Evolutionary conservation across 1,140 invertebrate genomes (phyloP), one percentile per base, ranked within the genome.

Genomic region (Triops longicaudatus): DNA sequence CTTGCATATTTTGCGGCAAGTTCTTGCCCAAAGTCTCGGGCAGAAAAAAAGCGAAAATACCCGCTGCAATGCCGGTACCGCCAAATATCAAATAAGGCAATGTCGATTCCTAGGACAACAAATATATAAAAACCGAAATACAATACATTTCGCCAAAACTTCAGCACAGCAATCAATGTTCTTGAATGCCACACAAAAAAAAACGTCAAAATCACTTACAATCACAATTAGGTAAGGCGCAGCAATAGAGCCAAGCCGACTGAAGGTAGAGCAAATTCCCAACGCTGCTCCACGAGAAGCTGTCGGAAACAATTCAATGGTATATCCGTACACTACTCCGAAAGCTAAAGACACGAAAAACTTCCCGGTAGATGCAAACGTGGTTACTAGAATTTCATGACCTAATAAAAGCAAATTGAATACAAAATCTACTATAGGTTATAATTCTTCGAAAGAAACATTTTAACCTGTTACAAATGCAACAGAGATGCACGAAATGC

Each of bases 341-440:
- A 85, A 86, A 1, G 83, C 80, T 9, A 82, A 82, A 10, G 83
- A 84, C 73, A 85, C 82, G 76, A 81, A 83, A 79, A 85, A 84
- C 77, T 85, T 85, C n/a, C 85, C 85, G 37, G 82, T 74, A 26
- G 86, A 83, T 82, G 75, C 85, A 76, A 71, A 78, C 42, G 17
- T 77, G 31, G 43, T 79, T 7, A 43, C 74, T 27, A 80, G 1
- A 41, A 75, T 73, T 12, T 77, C 27, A 27, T 73, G 28, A 78
- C 77, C 78, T 80, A 63, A n/a, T 63, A 9, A 2, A 7, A 37
- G 31, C 2, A 37, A 37, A 37, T 37, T 4, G 31, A 4, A 37
- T 7, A 37, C 7, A 4, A 37, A 37, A 37, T 7, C 7, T 7
- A 7, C 7, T 2, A 37, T 37, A 37, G 7, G 31, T 7, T 2